These are phyloP conservation scores for Corythornis cristatus DNA, from an alignment of 2,113 vertebrate genomes.

Conservation along the genomic window DNA sequence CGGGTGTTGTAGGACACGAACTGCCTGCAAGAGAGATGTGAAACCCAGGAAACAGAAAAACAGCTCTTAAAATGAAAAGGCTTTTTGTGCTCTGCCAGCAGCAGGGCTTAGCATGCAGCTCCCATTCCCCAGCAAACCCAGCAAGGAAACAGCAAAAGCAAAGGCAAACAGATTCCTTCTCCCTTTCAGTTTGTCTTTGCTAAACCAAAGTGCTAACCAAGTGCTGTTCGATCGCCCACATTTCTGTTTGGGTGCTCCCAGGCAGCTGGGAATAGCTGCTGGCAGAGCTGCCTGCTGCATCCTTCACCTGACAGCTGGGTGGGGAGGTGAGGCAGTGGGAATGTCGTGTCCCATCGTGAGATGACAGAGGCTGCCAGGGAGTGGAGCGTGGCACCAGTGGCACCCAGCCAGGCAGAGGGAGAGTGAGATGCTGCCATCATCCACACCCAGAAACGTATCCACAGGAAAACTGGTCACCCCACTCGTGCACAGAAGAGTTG, in stretches of 20 bases:
- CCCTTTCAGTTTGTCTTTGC: neutral
- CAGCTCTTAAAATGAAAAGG: neutral
- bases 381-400: fast-evolving
- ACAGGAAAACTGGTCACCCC: neutral
- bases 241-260: neutral
- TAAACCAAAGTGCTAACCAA: fast-evolving
- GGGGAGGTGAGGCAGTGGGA: fast-evolving
- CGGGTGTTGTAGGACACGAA: neutral
- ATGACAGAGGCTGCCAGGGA: fast-evolving
- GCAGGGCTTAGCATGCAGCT: neutral
- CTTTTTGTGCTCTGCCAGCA: fast-evolving
- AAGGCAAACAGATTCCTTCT: neutral
- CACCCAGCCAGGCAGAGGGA: neutral
- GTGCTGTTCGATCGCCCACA: neutral
- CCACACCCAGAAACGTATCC: neutral
- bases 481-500: neutral
- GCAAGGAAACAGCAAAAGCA: neutral
- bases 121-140: fast-evolving
- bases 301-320: neutral
- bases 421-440: fast-evolving
- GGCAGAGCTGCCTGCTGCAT: fast-evolving
- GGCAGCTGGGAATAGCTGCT: neutral
- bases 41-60: neutral
- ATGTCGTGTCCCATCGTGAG: fast-evolving
- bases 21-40: neutral